Evolutionary conservation across 2,797 vertebrate species (phyloP), one percentile per base, ranked within the genome.

Genomic region (Manis javanica): DNA sequence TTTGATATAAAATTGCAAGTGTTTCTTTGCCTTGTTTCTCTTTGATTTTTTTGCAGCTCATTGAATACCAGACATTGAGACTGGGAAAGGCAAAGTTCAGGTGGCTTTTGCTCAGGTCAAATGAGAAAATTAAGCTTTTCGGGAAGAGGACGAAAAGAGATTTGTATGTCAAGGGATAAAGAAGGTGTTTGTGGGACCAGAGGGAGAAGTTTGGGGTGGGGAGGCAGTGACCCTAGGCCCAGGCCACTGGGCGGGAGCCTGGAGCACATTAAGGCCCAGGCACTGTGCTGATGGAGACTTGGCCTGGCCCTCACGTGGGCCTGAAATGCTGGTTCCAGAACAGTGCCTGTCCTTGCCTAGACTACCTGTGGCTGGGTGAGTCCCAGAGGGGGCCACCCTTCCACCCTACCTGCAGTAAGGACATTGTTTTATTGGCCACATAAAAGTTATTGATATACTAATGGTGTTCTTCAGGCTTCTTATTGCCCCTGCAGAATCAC

Each of bases 11-110:
- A 59, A 77, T 39, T 3, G 39, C 75, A 87, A 63, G 55, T 69
- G 63, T 78, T 55, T 57, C 64, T 66, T 29, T 21, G 11, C 1
- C 51, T 75, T 19, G 1, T 51, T 66, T 18, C 46, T 37, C 26
- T 51, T 61, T 12, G 5, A 11, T 42, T 49, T 75, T 42, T 29
- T 42, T 19, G 64, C 64, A 53, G 61, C 23, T 85, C n/a, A 12
- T 8, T 29, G 5, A 19, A 26, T n/a, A 8, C 1, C 6, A 0
- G 6, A 10, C 19, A 1, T 0, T 4, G 11, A 59, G 46, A 37
- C 15, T 10, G 7, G 5, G 29, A 49, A 75, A 12, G 19, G 31
- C 10, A 75, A 34, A 61, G 57, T 61, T 69, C 53, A 46, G 57
- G 37, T 6, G 42, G 68, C 53, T 96, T 75, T 49, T 29, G 15